These are phyloP conservation scores for Caenorhabditis sinica DNA, from an alignment of 2,888 invertebrate species.

Conservation along the genomic window DNA sequence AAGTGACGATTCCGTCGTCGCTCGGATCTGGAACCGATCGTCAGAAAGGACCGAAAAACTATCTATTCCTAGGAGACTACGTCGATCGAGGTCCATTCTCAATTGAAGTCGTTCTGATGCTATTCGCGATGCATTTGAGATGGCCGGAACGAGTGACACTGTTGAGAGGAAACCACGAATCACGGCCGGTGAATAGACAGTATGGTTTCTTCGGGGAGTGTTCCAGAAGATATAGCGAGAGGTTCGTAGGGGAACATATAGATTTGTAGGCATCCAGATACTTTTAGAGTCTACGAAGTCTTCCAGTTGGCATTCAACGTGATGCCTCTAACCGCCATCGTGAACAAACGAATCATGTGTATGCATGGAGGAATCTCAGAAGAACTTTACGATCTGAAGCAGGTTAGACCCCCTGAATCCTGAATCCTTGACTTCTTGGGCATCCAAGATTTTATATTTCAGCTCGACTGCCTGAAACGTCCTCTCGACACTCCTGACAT, in stretches of 20 bases:
- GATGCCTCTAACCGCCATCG: conserved; percentile 97
- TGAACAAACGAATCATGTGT: conserved; percentile 90
- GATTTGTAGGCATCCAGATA: background rate
- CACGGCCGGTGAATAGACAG: conserved; percentile 87
- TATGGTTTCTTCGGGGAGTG: conserved; percentile 81
- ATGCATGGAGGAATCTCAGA: conserved; percentile 88
- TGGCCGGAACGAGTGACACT: conserved; percentile 92
- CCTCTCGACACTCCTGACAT: conserved; percentile 87
- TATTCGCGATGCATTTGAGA: conserved; percentile 89
- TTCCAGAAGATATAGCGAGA: conserved; percentile 95
- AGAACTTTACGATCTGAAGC: conserved; percentile 74
- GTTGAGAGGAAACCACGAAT: conserved; percentile 97
- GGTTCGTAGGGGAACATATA: conserved; percentile 86
- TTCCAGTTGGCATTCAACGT: conserved; percentile 89
- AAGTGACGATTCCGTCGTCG: conserved; percentile 11
- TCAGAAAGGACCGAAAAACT: conserved; percentile 81
- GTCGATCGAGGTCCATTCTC: conserved; percentile 96
- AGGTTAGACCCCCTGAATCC: no score
- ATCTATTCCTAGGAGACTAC: conserved; percentile 89
- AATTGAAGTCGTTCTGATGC: conserved; percentile 87
- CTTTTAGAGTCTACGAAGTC: conserved; percentile 73
- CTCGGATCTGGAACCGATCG: conserved; percentile 56
- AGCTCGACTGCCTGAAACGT: conserved; percentile 86
- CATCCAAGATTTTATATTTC: conserved; percentile 68
- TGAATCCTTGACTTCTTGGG: background rate